These are phyloP conservation scores for Leptosomus discolor DNA, from an alignment of 2,113 vertebrate genomes.

Conservation along the genomic window DNA sequence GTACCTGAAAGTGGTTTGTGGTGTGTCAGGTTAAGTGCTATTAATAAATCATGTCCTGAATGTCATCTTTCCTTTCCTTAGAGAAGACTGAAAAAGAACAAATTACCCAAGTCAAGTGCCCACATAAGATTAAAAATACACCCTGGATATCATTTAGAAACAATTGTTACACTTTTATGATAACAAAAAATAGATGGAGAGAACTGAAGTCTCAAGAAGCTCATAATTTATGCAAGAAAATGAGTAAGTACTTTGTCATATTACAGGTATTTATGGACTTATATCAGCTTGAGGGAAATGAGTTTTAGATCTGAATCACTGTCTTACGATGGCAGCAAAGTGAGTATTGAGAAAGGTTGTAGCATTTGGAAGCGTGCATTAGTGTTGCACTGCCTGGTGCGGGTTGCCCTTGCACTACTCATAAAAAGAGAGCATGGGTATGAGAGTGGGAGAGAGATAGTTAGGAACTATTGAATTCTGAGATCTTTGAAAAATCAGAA, in stretches of 20 bases:
- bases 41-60: neutral
- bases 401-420: neutral
- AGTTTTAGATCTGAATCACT: neutral
- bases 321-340: neutral
- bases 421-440: neutral
- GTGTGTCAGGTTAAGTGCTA: neutral
- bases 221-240: slow-evolving; percentile 76
- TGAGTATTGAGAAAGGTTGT: neutral
- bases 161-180: slow-evolving; percentile 89
- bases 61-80: slow-evolving; percentile 46
- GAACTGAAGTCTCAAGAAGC: slow-evolving; percentile 52
- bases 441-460: neutral
- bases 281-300: neutral
- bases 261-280: neutral
- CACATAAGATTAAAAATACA: slow-evolving; percentile 84
- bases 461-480: neutral
- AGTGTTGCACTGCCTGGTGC: neutral
- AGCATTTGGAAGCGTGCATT: neutral
- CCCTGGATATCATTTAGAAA: slow-evolving; percentile 92
- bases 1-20: neutral
- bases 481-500: neutral
- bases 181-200: slow-evolving; percentile 77
- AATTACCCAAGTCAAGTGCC: slow-evolving; percentile 77
- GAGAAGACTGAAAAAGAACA: slow-evolving; percentile 72
- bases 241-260: slow-evolving; percentile 75